phyloP scores from a whole-genome alignment of 2,888 invertebrate species.

The Suillia variegata region DNA sequence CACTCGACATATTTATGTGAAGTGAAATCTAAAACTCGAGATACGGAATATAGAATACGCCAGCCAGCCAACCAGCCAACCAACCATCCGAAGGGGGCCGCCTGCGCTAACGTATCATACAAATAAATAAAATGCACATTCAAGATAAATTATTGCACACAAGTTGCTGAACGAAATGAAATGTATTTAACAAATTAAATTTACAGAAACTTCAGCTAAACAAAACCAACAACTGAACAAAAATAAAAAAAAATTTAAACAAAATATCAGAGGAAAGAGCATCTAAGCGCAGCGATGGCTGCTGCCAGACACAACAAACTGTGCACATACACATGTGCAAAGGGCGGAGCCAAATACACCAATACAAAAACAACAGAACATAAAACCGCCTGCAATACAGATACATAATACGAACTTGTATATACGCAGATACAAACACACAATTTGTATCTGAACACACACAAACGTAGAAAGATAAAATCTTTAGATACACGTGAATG shows the following conservation, averaged over 20 bases:
- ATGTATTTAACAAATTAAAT: constrained; percentile 51
- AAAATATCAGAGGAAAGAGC: no score
- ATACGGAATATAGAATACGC: constrained; percentile 32
- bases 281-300: neutral
- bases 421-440: neutral
- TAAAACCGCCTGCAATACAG: neutral
- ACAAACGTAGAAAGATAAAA: constrained; percentile 4
- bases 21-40: constrained; percentile 55
- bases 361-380: neutral
- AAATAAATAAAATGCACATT: constrained; percentile 37
- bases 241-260: no score
- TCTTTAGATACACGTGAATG: neutral
- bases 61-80: no score
- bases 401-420: no score
- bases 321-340: neutral
- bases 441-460: neutral
- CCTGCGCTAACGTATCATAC: neutral
- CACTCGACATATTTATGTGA: constrained; percentile 52
- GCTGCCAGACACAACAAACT: neutral
- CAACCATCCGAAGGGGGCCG: neutral
- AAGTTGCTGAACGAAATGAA: constrained; percentile 36
- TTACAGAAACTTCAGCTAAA: constrained; percentile 31
- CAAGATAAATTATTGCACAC: constrained; percentile 55
- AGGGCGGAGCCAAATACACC: constrained; percentile 8
- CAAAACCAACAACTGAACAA: no score